Evolutionary conservation across 2,797 vertebrate genomes (phyloP).

Genomic region (Adelosebastes latens): DNA sequence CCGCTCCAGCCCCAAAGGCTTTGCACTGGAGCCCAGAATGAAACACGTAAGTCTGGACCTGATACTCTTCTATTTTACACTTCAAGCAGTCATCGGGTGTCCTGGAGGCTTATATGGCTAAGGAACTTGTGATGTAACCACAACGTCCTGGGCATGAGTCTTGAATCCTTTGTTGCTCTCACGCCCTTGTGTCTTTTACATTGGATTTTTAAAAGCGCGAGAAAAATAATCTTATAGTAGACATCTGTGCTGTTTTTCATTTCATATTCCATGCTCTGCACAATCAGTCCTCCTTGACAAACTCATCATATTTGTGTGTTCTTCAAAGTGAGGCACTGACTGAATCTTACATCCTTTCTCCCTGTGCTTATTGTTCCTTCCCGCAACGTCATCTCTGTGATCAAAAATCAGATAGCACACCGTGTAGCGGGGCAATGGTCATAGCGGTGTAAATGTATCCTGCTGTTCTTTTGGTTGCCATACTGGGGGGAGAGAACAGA

Average conservation of each 20-base stretch:
- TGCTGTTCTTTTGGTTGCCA: not conserved
- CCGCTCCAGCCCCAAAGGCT: constrained; percentile 84
- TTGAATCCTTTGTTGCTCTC: not conserved
- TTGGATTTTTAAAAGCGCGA: not conserved
- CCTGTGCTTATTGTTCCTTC: constrained; percentile 1
- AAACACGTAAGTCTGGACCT: constrained; percentile 88
- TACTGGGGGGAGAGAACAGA: not conserved
- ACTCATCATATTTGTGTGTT: not conserved
- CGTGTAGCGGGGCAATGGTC: not conserved
- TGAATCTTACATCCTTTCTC: not conserved
- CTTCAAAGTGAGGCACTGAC: not conserved
- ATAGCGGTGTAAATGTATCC: constrained; percentile 5
- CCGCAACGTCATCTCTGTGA: not conserved
- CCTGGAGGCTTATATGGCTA: not conserved
- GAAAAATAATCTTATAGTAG: not conserved
- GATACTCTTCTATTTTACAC: not conserved
- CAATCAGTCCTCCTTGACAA: not conserved
- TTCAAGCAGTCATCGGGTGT: not conserved
- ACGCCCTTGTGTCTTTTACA: not conserved
- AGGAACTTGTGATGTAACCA: not conserved
- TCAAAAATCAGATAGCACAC: constrained; percentile 4
- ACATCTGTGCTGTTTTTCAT: not conserved
- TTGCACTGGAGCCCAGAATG: constrained; percentile 86
- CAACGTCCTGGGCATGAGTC: not conserved
- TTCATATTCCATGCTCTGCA: not conserved